These are phyloP conservation scores for Magallana nippona DNA, from an alignment of 2,888 invertebrate species.

Conservation along the genomic window DNA sequence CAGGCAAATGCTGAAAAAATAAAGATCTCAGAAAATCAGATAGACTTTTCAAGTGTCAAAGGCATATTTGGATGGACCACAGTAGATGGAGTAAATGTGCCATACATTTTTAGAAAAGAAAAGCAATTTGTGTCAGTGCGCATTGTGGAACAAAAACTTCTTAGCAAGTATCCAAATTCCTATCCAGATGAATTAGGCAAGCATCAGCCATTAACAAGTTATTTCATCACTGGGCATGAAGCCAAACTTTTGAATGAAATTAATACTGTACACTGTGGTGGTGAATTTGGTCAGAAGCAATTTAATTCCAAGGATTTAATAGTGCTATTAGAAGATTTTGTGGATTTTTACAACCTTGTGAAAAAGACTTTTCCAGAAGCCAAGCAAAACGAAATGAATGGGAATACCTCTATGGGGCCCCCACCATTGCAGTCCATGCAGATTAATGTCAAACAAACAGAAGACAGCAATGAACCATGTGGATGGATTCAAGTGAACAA, in stretches of 20 bases:
- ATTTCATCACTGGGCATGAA: slow-evolving; percentile 94
- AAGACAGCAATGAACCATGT: slow-evolving; percentile 85
- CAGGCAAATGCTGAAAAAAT: slow-evolving; percentile 35
- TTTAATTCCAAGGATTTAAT: slow-evolving; percentile 94
- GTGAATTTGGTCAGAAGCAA: slow-evolving; percentile 91
- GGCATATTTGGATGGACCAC: slow-evolving; percentile 93
- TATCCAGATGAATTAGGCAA: slow-evolving; percentile 91
- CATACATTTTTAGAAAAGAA: slow-evolving; percentile 90
- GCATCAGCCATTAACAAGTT: slow-evolving; percentile 93
- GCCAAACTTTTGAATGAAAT: slow-evolving; percentile 94
- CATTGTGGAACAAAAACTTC: slow-evolving; percentile 93
- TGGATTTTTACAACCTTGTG: slow-evolving; percentile 92
- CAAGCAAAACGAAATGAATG: slow-evolving; percentile 45
- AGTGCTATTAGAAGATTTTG: slow-evolving; percentile 91
- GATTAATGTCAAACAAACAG: slow-evolving; percentile 35
- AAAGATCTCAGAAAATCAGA: slow-evolving; percentile 57
- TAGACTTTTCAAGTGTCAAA: slow-evolving; percentile 80
- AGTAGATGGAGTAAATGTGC: slow-evolving; percentile 87
- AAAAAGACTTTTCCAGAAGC: slow-evolving; percentile 76
- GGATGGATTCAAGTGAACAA: slow-evolving; percentile 84
- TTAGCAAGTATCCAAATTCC: slow-evolving; percentile 75
- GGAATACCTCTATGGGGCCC: slow-evolving; percentile 48
- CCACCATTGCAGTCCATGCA: slow-evolving; percentile 39
- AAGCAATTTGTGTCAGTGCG: slow-evolving; percentile 96
- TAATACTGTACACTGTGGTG: slow-evolving; percentile 94